Base-by-base conservation (phyloP, 2,888 invertebrate species). In the Thymelicus sylvestris region DNA sequence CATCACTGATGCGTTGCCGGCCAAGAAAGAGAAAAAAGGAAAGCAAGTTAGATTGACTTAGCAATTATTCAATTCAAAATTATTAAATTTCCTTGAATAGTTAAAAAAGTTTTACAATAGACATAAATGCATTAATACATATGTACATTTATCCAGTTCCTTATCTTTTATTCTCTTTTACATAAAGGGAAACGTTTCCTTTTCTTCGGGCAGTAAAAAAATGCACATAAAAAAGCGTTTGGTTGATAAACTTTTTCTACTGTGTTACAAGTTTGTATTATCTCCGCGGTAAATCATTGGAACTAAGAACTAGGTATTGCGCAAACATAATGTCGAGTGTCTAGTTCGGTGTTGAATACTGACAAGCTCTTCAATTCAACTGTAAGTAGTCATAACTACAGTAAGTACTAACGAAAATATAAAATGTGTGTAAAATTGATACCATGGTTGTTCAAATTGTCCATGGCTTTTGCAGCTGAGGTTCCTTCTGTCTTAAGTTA, bases 231-330 rank as follows among this genome's bases (percentile, higher is more conserved):
- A 61, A 67, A 41, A 61, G 52, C 52, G 61, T 67, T 52, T 52
- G 39, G 50, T 67, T 61, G 61, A 67, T 67, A 67, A 67, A 67
- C 50, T 67, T 67, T 52, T 67, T 61, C 50, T 41, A 61, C 67
- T 61, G 50, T 61, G 50, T 67, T 67, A 52, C 61, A 67, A 67
- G 67, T 61, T 67, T 61, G 67, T 67, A 44, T 67, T 67, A 67
- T 67, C 60, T 67, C 19, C 39, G 50, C 41, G 50, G 67, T 67
- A 67, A 67, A 67, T 61, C 60, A 60, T 67, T 67, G 67, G 41
- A 67, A 67, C 61, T 61, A 61, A 44, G 62, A 67, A 62, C 67
- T 52, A 61, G 67, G 50, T 15, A n/a, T n/a, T 6, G 6, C 7
- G 13, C 48, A 48, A 50, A 19, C 19, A 19, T 19, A n/a, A 10